Percentiles rank a stretch among this genome's conserved stretches.
These are phyloP conservation scores for Acleris cristana DNA, from an alignment of 2,888 invertebrate species.

Conservation along the genomic window DNA sequence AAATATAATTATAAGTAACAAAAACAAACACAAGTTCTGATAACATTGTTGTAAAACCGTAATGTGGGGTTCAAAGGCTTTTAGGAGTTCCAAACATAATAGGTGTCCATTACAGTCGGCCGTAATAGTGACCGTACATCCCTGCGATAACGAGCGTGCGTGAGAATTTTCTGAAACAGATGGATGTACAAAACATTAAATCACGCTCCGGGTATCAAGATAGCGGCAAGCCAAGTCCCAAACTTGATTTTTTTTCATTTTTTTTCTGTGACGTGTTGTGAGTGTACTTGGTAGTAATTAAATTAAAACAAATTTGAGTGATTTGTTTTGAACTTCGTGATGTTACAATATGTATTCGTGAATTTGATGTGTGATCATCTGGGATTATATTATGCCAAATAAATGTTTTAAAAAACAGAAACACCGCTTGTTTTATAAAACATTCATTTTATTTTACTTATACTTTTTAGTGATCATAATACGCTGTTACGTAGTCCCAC, in stretches of 20 bases:
- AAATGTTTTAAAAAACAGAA: too few relatives aligned
- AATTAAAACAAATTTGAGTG: too few relatives aligned
- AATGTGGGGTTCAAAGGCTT: constrained; percentile 17
- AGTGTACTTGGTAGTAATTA: too few relatives aligned
- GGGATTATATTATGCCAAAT: too few relatives aligned
- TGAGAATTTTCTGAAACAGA: constrained; percentile 30
- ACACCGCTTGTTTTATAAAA: too few relatives aligned
- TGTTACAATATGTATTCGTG: too few relatives aligned
- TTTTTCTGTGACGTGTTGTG: background rate
- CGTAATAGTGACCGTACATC: constrained; percentile 24
- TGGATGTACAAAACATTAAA: constrained; percentile 31
- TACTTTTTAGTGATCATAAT: too few relatives aligned
- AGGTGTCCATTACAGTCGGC: constrained; percentile 33
- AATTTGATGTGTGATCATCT: too few relatives aligned
- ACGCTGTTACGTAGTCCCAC: too few relatives aligned
- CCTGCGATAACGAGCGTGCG: constrained; percentile 22
- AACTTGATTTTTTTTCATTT: background rate
- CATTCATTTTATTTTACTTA: too few relatives aligned
- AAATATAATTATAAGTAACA: constrained; percentile 6
- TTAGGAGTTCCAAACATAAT: constrained; percentile 33
- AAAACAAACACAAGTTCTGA: constrained; percentile 7
- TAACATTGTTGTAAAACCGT: constrained; percentile 24
- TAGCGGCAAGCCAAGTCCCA: constrained; percentile 24
- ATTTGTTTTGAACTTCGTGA: too few relatives aligned
- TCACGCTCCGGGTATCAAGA: constrained; percentile 24